Evolutionary conservation across 2,888 invertebrate genomes (phyloP).

Genomic region (Amphipyra berbera): DNA sequence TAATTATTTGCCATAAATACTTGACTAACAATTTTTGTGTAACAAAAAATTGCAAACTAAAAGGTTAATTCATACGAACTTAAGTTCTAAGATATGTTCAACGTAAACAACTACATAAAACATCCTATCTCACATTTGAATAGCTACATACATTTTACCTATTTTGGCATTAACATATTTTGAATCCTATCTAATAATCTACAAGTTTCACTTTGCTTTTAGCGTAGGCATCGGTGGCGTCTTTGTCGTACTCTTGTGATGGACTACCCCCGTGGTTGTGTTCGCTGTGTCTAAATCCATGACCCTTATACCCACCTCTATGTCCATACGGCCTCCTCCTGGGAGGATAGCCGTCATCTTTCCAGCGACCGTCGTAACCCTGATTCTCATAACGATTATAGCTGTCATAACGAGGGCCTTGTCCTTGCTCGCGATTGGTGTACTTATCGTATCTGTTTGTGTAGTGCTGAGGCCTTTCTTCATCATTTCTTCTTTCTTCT

Average conservation of each 20-base stretch:
- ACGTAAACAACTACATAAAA: conserved; percentile 47
- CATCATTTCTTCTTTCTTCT: conserved; percentile 58
- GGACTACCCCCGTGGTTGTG: conserved; percentile 55
- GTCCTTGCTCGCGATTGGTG: conserved; percentile 50
- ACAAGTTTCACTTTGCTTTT: conserved; percentile 82
- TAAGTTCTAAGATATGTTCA: conserved; percentile 50
- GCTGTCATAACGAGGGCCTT: conserved; percentile 39
- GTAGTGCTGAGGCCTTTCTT: conserved; percentile 55
- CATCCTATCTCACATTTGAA: conserved; percentile 46
- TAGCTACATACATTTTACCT: conserved; percentile 44
- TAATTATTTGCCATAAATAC: conserved; percentile 17
- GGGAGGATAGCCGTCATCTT: conserved; percentile 59
- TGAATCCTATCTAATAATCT: conserved; percentile 73
- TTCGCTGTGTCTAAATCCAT: conserved; percentile 55
- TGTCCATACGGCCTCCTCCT: conserved; percentile 69
- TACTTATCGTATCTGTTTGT: conserved; percentile 66
- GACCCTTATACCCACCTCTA: conserved; percentile 71
- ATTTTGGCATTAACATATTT: conserved; percentile 63
- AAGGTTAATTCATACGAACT: conserved; percentile 28
- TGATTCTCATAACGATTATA: conserved; percentile 55
- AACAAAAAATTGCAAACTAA: conserved; percentile 17
- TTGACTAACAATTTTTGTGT: conserved; percentile 21
- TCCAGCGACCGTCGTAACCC: conserved; percentile 64
- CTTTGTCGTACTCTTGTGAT: conserved; percentile 51
- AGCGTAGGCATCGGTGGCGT: conserved; percentile 50